Percentiles rank a stretch among this genome's conserved stretches.
Conservation (phyloP, 53 echinoderm and acorn worm species). For the Henricia sp. region DNA sequence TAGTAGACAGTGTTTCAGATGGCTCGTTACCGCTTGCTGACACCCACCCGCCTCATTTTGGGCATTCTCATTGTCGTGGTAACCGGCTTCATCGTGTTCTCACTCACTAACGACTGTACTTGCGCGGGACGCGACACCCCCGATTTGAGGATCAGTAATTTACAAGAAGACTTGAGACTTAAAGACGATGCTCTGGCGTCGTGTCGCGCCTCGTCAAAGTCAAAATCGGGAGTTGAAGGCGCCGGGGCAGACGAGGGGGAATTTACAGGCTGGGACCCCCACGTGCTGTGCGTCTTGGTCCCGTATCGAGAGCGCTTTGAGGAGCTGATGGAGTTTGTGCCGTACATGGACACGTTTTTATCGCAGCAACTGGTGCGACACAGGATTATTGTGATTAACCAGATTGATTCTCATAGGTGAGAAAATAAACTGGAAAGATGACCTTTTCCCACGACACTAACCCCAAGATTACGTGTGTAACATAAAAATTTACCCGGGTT, state of each 20-base stretch:
- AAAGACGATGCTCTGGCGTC: conserved; percentile 6
- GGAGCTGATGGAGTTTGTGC: conserved; percentile 97
- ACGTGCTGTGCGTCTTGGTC: conserved; percentile 84
- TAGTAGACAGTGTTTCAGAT: conserved; percentile 35
- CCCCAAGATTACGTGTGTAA: too few species aligned
- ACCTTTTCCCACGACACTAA: too few species aligned
- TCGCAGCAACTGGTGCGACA: conserved; percentile 88
- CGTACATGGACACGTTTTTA: conserved; percentile 93
- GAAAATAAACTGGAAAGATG: too few species aligned
- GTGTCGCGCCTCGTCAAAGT: neutral
- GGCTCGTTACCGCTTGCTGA: conserved; percentile 31
- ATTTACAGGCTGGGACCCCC: conserved; percentile 78
- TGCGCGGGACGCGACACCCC: conserved; percentile 72
- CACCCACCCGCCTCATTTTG: conserved; percentile 11
- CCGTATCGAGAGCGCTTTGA: conserved; percentile 97
- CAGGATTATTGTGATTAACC: conserved; percentile 85
- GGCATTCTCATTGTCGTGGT: conserved; percentile 1
- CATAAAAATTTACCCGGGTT: too few species aligned
- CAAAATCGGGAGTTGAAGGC: neutral
- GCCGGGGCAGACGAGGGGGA: conserved; percentile 53
- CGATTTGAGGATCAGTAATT: conserved; percentile 50
- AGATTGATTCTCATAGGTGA: conserved; percentile 91
- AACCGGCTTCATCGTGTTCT: conserved; percentile 37
- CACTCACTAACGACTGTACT: conserved; percentile 63
- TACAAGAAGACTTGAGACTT: conserved; percentile 66